A percentile compares a stretch with the other conserved stretches of the same genome.
phyloP scores from a whole-genome alignment of 2,797 vertebrate genomes.

The Tinamus major region DNA sequence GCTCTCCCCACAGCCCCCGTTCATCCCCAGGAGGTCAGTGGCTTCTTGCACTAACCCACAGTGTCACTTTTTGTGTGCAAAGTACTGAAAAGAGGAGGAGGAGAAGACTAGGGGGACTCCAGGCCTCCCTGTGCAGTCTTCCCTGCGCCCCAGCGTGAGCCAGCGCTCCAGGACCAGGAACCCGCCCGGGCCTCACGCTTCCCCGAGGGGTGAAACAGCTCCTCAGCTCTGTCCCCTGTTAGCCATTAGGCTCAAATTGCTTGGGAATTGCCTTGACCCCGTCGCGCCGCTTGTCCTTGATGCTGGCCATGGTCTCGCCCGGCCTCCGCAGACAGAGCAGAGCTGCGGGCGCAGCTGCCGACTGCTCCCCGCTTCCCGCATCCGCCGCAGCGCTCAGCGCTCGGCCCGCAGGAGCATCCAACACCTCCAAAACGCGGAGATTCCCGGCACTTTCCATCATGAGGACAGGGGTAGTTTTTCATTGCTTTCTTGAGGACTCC shows the following conservation, averaged over 20 bases:
- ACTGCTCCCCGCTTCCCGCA: too few species aligned
- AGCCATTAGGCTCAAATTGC: not conserved
- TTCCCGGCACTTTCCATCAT: slow-evolving; percentile 51
- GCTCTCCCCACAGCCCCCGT: not conserved
- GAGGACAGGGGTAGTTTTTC: slow-evolving; percentile 59
- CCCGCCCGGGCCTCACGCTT: not conserved
- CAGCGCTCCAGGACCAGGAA: not conserved
- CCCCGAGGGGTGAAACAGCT: not conserved
- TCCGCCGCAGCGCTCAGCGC: too few species aligned
- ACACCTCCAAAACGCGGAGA: not conserved
- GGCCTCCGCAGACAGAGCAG: not conserved
- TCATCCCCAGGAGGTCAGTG: not conserved
- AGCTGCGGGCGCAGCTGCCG: rapidly evolving
- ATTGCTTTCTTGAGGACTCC: slow-evolving; percentile 37
- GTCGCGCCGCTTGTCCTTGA: not conserved
- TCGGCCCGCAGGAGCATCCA: too few species aligned
- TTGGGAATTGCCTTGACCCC: slow-evolving; percentile 7
- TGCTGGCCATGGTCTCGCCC: rapidly evolving
- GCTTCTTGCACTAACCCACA: not conserved
- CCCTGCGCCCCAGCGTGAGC: too few species aligned
- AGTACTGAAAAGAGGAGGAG: not conserved
- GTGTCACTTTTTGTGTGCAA: not conserved
- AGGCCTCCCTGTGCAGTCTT: not conserved
- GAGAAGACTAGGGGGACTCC: not conserved
- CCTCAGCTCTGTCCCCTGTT: not conserved